phyloP scores from a whole-genome alignment of 2,113 vertebrate species.

The Jacana jacana region DNA sequence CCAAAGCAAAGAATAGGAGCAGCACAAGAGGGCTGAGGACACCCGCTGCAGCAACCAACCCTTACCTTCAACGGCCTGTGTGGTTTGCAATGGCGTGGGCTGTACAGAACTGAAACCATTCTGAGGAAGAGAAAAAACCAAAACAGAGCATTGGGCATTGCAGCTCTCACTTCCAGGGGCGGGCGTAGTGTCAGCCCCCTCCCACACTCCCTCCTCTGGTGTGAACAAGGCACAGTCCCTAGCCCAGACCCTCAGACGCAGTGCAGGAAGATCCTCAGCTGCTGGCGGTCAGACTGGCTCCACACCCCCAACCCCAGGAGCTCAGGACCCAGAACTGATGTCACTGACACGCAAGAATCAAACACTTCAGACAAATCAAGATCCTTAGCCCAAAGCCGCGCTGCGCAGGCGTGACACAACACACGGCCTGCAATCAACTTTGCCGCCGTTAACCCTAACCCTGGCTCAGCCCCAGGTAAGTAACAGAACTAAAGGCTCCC shows the following conservation, averaged over 20 bases:
- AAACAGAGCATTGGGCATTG: background rate
- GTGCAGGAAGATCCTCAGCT: background rate
- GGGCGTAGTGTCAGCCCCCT: background rate
- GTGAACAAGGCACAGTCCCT: background rate
- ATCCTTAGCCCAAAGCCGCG: background rate
- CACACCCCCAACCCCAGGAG: background rate
- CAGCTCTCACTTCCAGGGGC: background rate
- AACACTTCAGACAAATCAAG: background rate
- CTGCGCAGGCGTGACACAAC: background rate
- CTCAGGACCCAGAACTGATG: background rate
- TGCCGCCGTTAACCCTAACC: background rate
- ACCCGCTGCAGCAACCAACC: background rate
- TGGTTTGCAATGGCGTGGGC: constrained; percentile 84
- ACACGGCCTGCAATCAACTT: background rate
- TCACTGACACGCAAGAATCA: background rate
- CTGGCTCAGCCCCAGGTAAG: background rate
- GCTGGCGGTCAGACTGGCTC: background rate
- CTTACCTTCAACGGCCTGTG: constrained; percentile 90
- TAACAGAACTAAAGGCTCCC: background rate
- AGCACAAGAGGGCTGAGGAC: background rate
- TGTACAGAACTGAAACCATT: constrained; percentile 94
- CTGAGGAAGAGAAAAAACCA: constrained; percentile 66
- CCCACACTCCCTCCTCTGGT: background rate
- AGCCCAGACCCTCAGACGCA: background rate
- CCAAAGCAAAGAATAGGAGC: background rate